Percentiles rank a stretch among this genome's conserved stretches.
Evolutionary conservation across 1,140 invertebrate species (phyloP).

Genomic region (Apis cerana): DNA sequence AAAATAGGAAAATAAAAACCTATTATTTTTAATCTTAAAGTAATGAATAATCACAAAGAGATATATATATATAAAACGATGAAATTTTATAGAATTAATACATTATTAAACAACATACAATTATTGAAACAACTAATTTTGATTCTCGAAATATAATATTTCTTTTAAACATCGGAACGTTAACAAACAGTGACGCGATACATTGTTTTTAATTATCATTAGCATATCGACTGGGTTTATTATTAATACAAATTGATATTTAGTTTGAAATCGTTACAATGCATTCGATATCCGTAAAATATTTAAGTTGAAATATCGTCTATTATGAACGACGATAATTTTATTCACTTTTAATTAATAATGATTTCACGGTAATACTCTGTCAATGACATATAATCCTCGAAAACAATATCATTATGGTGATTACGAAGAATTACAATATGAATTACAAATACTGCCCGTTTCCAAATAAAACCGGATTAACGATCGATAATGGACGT

Average conservation of each 20-base stretch:
- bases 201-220: not conserved
- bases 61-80: too few relatives aligned
- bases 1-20: too few relatives aligned
- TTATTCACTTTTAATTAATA: slow-evolving; percentile 8
- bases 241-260: not conserved
- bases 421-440: slow-evolving; percentile 28
- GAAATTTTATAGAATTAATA: too few relatives aligned
- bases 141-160: not conserved
- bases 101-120: too few relatives aligned
- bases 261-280: too few relatives aligned
- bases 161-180: not conserved
- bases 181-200: not conserved
- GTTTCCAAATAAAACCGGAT: slow-evolving; percentile 3
- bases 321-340: not conserved
- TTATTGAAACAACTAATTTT: too few relatives aligned
- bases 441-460: not conserved
- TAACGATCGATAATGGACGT: not conserved
- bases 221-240: not conserved
- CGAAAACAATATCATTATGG: not conserved
- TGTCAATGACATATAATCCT: slow-evolving; percentile 8
- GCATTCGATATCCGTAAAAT: not conserved
- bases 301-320: not conserved
- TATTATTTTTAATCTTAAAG: too few relatives aligned
- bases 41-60: too few relatives aligned
- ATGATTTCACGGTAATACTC: not conserved